These are phyloP conservation scores for Xyrauchen texanus DNA, from an alignment of 2,113 vertebrate genomes.

Conservation along the genomic window DNA sequence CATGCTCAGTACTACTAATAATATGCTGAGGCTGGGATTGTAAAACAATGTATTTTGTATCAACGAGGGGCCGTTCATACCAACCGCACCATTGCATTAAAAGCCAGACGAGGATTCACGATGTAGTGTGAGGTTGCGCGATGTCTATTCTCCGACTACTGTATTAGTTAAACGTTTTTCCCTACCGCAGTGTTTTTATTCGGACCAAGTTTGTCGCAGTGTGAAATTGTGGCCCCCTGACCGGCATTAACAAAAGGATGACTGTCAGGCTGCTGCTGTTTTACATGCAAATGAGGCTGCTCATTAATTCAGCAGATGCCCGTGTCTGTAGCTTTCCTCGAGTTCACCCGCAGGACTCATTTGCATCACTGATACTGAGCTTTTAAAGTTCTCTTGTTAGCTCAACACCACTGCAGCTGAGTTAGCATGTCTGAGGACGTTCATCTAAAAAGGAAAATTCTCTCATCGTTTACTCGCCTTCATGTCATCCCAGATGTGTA, in stretches of 20 bases:
- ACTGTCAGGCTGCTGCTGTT: constrained; percentile 36
- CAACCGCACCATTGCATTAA: too few species aligned
- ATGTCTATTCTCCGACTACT: too few species aligned
- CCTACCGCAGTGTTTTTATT: not conserved
- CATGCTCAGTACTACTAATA: too few species aligned
- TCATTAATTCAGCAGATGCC: constrained; percentile 56
- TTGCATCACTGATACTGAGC: constrained; percentile 30
- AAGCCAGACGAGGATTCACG: too few species aligned
- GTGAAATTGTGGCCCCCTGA: constrained; percentile 42
- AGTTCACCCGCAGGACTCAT: constrained; percentile 49
- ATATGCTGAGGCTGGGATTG: too few species aligned
- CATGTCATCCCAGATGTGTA: too few species aligned
- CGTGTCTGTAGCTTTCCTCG: constrained; percentile 5
- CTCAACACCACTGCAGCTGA: constrained; percentile 27
- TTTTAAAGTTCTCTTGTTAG: constrained; percentile 44
- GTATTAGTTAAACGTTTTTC: not conserved
- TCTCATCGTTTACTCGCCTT: too few species aligned
- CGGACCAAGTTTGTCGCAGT: not conserved
- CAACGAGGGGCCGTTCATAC: too few species aligned
- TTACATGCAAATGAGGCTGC: constrained; percentile 52
- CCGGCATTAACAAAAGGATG: constrained; percentile 44
- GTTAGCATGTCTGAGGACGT: constrained; percentile 6
- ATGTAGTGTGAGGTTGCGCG: too few species aligned
- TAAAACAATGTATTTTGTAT: too few species aligned
- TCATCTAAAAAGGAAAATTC: too few species aligned